Conservation (phyloP, 2,113 vertebrate genomes). For the Leucosticte australis region DNA sequence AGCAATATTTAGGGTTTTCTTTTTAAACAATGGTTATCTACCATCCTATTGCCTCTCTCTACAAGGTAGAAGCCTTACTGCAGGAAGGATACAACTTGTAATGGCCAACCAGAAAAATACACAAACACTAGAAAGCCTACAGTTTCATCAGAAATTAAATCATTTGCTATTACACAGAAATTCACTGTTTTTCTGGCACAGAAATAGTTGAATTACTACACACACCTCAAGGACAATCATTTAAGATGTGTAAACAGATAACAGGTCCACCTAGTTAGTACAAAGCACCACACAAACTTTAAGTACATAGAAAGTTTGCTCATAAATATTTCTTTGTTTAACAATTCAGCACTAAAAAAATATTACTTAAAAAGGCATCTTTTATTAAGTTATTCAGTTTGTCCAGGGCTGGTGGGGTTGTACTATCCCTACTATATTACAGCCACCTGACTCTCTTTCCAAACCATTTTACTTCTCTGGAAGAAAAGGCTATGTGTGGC, state of each 20-base stretch:
- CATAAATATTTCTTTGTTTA: slow-evolving; percentile 67
- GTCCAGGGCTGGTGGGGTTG: slow-evolving; percentile 64
- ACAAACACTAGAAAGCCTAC: slow-evolving; percentile 49
- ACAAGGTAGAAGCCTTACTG: slow-evolving; percentile 36
- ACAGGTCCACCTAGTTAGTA: slow-evolving; percentile 56
- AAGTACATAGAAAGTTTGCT: slow-evolving; percentile 69
- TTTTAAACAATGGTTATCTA: slow-evolving; percentile 34
- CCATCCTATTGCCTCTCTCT: slow-evolving; percentile 54
- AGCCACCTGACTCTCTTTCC: slow-evolving; percentile 46
- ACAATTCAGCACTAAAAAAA: slow-evolving; percentile 72
- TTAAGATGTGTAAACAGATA: slow-evolving; percentile 51
- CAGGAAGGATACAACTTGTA: slow-evolving; percentile 29
- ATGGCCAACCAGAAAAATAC: slow-evolving; percentile 54
- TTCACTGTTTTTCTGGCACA: slow-evolving; percentile 20
- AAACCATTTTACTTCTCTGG: neutral
- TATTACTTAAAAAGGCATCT: slow-evolving; percentile 73
- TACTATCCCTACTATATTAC: slow-evolving; percentile 48
- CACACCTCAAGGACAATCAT: slow-evolving; percentile 10
- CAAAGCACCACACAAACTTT: slow-evolving; percentile 67
- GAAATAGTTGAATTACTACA: slow-evolving; percentile 25
- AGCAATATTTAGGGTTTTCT: slow-evolving; percentile 68
- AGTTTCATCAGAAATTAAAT: slow-evolving; percentile 47
- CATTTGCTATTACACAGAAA: slow-evolving; percentile 33
- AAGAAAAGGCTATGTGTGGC: slow-evolving; percentile 52
- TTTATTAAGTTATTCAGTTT: slow-evolving; percentile 62